Percentiles rank a stretch among this genome's conserved stretches.
These are phyloP conservation scores for Anticlea derivata DNA, from an alignment of 2,888 invertebrate species.

Conservation along the genomic window DNA sequence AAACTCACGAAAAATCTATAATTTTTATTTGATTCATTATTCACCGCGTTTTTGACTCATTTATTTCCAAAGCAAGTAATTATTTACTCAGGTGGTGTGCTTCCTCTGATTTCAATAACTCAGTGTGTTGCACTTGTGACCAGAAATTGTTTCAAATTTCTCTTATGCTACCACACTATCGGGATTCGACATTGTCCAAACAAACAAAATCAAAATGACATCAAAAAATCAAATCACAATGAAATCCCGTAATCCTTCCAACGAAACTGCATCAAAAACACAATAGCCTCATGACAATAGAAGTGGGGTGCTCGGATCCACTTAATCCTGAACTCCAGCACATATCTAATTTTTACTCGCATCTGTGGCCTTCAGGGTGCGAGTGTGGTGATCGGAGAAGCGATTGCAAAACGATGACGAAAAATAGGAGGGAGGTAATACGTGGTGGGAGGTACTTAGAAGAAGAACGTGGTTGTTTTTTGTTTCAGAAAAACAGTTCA, in stretches of 20 bases:
- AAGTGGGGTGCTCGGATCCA: constrained; percentile 34
- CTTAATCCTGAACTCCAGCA: constrained; percentile 37
- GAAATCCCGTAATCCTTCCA: constrained; percentile 25
- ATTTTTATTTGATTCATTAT: no score
- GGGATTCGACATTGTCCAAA: constrained; percentile 13
- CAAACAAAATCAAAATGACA: constrained; percentile 23
- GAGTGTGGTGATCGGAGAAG: constrained; percentile 1
- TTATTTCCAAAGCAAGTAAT: no score
- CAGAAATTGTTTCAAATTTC: constrained; percentile 12
- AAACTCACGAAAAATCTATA: no score
- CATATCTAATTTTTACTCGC: constrained; percentile 42
- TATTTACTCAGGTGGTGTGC: constrained; percentile 6
- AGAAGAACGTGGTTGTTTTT: no score
- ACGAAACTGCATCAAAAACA: constrained; percentile 29
- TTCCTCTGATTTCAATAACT: constrained; percentile 12
- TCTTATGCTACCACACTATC: constrained; percentile 13
- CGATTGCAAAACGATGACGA: not conserved
- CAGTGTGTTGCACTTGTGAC: constrained; percentile 14
- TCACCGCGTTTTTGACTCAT: no score
- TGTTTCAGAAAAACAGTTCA: no score
- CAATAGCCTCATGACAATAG: constrained; percentile 36
- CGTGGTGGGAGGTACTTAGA: no score
- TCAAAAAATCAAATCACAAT: constrained; percentile 27
- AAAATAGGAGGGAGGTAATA: no score
- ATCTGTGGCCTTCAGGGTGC: constrained; percentile 37